These are phyloP conservation scores for Acleris literana DNA, from an alignment of 2,888 invertebrate species.

Conservation along the genomic window DNA sequence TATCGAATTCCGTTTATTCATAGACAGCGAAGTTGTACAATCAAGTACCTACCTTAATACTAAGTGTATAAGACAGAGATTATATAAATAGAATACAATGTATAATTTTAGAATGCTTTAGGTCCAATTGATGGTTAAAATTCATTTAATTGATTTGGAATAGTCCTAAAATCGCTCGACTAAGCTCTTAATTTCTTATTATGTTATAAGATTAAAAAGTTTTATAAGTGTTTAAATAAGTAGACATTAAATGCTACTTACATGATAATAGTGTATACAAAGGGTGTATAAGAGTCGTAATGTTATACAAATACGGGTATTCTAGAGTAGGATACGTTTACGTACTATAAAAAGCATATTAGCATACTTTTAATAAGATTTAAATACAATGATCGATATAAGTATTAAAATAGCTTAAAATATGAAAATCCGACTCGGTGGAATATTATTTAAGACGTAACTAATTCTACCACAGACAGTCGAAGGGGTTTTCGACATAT, in stretches of 20 bases:
- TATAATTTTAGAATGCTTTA: not conserved
- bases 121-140: not conserved
- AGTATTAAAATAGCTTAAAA: not conserved
- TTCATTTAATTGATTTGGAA: not conserved
- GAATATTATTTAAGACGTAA: not conserved
- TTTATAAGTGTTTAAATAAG: too few species aligned
- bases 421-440: conserved; percentile 11
- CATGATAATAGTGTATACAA: too few species aligned
- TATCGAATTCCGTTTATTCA: not conserved
- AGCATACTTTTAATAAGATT: too few species aligned
- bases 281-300: too few species aligned
- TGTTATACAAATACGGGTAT: too few species aligned
- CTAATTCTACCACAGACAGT: too few species aligned
- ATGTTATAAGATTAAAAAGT: not conserved
- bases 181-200: not conserved
- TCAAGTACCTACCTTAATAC: not conserved
- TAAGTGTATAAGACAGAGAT: not conserved
- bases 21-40: not conserved
- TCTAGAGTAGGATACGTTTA: too few species aligned
- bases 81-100: not conserved
- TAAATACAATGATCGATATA: not conserved
- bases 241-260: too few species aligned
- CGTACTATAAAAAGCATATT: too few species aligned
- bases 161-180: too few species aligned
- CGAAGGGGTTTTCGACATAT: too few species aligned